Evolutionary conservation across 1,140 invertebrate species (phyloP).

Genomic region (Apolygus lucorum): DNA sequence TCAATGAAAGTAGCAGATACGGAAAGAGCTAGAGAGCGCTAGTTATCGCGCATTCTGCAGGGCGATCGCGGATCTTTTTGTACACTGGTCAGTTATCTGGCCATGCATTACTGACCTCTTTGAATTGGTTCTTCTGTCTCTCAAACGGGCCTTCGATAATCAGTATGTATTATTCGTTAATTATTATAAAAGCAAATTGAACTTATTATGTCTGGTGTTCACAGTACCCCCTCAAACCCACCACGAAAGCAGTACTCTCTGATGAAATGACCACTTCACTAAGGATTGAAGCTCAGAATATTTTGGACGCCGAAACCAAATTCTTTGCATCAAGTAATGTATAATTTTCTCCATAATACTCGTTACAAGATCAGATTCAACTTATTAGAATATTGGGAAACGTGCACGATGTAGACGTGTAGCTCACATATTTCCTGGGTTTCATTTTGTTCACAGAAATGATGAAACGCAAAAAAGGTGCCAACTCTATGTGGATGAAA

Average conservation of each 20-base stretch:
- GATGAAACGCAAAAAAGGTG: slow-evolving; percentile 19
- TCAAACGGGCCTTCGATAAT: too few relatives aligned
- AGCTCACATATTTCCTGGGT: too few relatives aligned
- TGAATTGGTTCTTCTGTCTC: too few relatives aligned
- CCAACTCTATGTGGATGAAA: slow-evolving; percentile 59
- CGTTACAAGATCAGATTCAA: too few relatives aligned
- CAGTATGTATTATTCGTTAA: background rate
- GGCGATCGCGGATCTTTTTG: too few relatives aligned
- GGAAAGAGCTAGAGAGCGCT: too few relatives aligned
- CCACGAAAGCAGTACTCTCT: background rate
- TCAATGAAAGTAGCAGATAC: too few relatives aligned
- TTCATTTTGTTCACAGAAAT: slow-evolving; percentile 20
- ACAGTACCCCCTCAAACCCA: background rate
- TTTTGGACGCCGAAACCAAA: slow-evolving; percentile 20
- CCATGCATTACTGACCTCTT: too few relatives aligned
- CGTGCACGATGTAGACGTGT: too few relatives aligned
- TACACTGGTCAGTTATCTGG: background rate
- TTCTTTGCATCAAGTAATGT: slow-evolving; percentile 19
- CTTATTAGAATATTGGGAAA: too few relatives aligned
- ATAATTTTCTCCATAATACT: too few relatives aligned
- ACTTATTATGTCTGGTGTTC: background rate
- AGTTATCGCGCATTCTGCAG: too few relatives aligned
- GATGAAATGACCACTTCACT: slow-evolving; percentile 14
- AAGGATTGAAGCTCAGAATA: slow-evolving; percentile 21
- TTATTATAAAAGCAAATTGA: background rate